Evolutionary conservation across 2,113 vertebrate genomes (phyloP), one percentile per base, ranked within the genome.

Genomic region (Scopus umbretta): DNA sequence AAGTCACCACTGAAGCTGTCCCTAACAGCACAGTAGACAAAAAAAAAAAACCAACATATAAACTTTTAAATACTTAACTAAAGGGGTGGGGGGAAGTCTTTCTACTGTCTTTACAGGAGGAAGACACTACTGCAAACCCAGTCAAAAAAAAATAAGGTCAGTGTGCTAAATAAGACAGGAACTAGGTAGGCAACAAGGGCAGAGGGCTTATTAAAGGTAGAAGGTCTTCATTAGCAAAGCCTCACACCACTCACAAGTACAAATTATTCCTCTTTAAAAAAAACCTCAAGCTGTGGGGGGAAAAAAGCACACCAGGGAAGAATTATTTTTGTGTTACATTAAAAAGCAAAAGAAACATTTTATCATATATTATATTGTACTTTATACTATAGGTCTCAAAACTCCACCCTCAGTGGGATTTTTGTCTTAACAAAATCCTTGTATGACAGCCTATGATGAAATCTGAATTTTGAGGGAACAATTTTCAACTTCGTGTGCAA

Each of bases 41-140:
- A 66, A 25, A 42, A 50, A 9, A 1, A n/a, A n/a, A n/a, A n/a
- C n/a, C n/a, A n/a, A 6, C 1, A 26, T 4, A 27, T 2, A 50
- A 61, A 40, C 25, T 50, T 63, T 27, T 17, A 73, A 59, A 62
- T 16, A 11, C 32, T 78, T 61, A 70, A 76, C 43, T 59, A 40
- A 58, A 10, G 42, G 42, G 42, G 42, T 11, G 42, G 11, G 21
- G 21, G 5, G 21, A 47, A 47, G 9, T 20, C 26, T 53, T 70
- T 49, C 13, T 56, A 25, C 21, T 36, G 5, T 43, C 30, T 80
- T 95, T 30, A 82, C 45, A 82, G 11, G 15, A 68, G 9, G 30
- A 89, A 50, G 30, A 43, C 7, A 65, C 7, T 27, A 58, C 27
- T 53, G 87, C 16, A 82, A 86, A 66, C 14, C 6, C 7, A 61